Percentiles rank a stretch among this genome's conserved stretches.
phyloP scores from a whole-genome alignment of 2,888 invertebrate species.

The Sepioteuthis lessoniana region DNA sequence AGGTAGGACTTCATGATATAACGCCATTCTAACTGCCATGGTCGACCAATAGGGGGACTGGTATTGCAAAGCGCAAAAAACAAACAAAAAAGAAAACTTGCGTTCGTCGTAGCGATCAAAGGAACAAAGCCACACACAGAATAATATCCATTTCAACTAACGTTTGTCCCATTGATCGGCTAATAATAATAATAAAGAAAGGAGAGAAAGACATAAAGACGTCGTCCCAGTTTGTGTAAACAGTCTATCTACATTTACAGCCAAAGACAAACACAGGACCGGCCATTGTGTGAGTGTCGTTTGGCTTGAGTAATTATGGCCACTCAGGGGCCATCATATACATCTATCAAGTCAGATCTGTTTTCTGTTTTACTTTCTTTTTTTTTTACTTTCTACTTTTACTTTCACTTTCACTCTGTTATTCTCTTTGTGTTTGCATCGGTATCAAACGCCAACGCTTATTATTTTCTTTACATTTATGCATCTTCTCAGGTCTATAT shows the following conservation, averaged over 20 bases:
- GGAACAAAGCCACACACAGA: background rate
- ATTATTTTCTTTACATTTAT: no score
- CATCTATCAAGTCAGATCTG: background rate
- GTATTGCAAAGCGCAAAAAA: background rate
- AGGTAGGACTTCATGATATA: background rate
- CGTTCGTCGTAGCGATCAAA: background rate
- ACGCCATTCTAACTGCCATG: background rate
- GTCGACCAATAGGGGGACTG: background rate
- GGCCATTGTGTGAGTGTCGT: slow-evolving; percentile 21
- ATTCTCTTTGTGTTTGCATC: background rate
- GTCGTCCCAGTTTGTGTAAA: background rate
- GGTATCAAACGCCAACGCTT: background rate
- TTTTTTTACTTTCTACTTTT: background rate
- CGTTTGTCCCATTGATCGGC: background rate
- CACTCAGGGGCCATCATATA: background rate
- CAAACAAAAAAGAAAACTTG: background rate
- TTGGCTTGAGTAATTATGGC: slow-evolving; percentile 33
- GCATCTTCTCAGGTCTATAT: no score
- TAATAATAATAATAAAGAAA: background rate
- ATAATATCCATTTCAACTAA: background rate
- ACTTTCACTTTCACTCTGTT: background rate
- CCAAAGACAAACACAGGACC: background rate
- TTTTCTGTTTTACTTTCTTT: background rate
- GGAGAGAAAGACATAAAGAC: background rate
- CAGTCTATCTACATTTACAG: background rate